A percentile compares a stretch with the other conserved stretches of the same genome.
Evolutionary conservation across 2,113 vertebrate genomes (phyloP).

Genomic region (Megaleporinus macrocephalus): DNA sequence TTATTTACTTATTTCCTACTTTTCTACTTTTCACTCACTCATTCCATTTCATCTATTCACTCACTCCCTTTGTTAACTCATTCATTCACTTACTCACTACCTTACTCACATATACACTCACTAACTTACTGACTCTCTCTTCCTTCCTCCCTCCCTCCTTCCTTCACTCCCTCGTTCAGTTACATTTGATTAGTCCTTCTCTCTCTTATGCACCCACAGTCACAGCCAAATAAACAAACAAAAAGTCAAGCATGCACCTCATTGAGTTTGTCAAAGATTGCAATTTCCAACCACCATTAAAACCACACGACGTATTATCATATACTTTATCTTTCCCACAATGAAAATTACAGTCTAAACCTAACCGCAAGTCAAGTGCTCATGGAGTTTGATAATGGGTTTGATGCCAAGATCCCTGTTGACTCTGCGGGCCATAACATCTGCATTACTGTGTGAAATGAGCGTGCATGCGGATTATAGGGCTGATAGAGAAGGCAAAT

Average conservation of each 20-base stretch:
- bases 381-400: not conserved
- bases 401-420: not conserved
- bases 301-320: slow-evolving; percentile 37
- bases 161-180: not conserved
- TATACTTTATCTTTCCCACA: slow-evolving; percentile 38
- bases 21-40: not conserved
- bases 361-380: not conserved
- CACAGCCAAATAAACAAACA: slow-evolving; percentile 4
- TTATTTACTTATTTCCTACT: not conserved
- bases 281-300: slow-evolving; percentile 25
- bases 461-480: not conserved
- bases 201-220: not conserved
- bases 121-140: not conserved
- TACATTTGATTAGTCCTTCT: too few relatives aligned
- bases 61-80: too few relatives aligned
- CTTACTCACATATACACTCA: not conserved
- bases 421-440: not conserved
- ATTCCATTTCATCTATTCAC: too few relatives aligned
- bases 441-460: slow-evolving; percentile 6
- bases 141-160: not conserved
- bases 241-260: not conserved
- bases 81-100: not conserved
- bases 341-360: slow-evolving; percentile 34
- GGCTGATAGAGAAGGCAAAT: not conserved
- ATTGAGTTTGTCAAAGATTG: slow-evolving; percentile 22